Evolutionary conservation across 2,888 invertebrate species (phyloP), one percentile per base, ranked within the genome.

Genomic region (Cephonodes hylas): DNA sequence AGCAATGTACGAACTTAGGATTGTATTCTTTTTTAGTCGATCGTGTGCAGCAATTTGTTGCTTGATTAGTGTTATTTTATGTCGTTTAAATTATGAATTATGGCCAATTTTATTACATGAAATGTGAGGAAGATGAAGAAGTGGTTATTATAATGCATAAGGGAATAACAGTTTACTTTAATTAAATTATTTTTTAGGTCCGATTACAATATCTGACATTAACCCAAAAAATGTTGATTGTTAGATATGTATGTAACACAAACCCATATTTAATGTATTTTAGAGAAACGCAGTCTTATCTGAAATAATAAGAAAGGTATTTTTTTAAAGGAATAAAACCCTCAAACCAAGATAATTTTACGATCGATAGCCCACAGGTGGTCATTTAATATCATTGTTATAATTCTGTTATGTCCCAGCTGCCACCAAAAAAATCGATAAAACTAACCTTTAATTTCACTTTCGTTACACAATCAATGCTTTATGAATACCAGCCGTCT

Each of bases 1-100:
- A 68, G 70, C 74, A 69, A 70, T 59, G 67, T 69, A 69, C 73
- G 67, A 59, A 60, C n/a, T 45, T n/a, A 45, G 45, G 27, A 15
- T 25, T 18, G 10, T 31, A 18, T 53, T 15, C 15, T 27, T 27
- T n/a, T 18, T 31, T 53, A 53, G 31, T 27, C 13, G n/a, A 38
- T 22, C 38, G n/a, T 57, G 38, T 23, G 6, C n/a, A 38, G 15
- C 42, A 23, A 38, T 31, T 20, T 27, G 31, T 8, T 53, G 18
- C n/a, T 31, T 53, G 31, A 31, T 53, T 31, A 31, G 53, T 31
- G 3, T 10, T 3, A 10, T 53, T 31, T 18, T 3, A 1, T 7
- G 8, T 10, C 10, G 18, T 53, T 53, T 18, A 18, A 10, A 15
- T n/a, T n/a, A n/a, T n/a, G n/a, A n/a, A n/a, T n/a, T n/a, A n/a